Conservation (phyloP, 2,113 vertebrate species). For the Erythrocercus mccallii region DNA sequence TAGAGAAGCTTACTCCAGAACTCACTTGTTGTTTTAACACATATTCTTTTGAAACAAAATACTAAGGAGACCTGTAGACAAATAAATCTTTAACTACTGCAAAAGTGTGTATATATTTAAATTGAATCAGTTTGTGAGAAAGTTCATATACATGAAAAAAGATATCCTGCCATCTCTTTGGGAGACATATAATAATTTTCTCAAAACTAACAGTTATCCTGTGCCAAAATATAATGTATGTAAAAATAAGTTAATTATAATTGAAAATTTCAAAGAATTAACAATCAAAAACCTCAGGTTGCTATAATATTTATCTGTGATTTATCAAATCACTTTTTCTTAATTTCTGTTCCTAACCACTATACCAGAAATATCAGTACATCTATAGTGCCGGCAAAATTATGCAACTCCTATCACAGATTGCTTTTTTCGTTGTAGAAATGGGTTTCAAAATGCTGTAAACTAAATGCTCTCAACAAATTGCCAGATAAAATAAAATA, state of each 20-base stretch:
- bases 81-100: neutral
- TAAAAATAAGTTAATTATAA: neutral
- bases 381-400: neutral
- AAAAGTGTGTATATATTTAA: neutral
- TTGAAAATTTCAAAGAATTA: neutral
- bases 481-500: neutral
- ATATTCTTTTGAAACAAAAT: neutral
- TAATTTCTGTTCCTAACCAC: neutral
- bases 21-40: neutral
- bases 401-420: neutral
- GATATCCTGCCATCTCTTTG: neutral
- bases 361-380: neutral
- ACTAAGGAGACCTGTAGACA: neutral
- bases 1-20: neutral
- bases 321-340: neutral
- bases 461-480: neutral
- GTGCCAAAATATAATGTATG: neutral
- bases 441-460: neutral
- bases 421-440: neutral
- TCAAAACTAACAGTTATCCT: neutral
- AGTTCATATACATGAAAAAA: neutral
- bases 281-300: neutral
- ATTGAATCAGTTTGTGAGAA: neutral
- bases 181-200: neutral
- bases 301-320: neutral